Percentiles rank a stretch among this genome's conserved stretches.
phyloP scores from a whole-genome alignment of 2,888 invertebrate species.

The Drosophila silvestris region DNA sequence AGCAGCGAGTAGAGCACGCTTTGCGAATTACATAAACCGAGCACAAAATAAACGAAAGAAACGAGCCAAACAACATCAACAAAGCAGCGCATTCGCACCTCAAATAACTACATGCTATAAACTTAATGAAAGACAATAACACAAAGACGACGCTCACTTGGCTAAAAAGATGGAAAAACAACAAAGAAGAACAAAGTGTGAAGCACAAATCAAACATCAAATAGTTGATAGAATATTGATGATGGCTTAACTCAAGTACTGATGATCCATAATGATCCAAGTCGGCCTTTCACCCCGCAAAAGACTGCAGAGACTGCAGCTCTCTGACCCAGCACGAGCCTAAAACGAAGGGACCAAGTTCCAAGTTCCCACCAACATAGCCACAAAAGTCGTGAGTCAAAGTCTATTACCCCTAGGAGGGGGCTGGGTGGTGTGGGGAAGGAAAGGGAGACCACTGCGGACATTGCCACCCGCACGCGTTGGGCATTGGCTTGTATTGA shows the following conservation, averaged over 20 bases:
- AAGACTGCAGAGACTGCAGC: slow-evolving; percentile 32
- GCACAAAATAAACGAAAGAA: slow-evolving; percentile 35
- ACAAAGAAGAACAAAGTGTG: slow-evolving; percentile 43
- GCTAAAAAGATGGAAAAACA: slow-evolving; percentile 19
- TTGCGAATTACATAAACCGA: slow-evolving; percentile 70
- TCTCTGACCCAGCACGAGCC: slow-evolving; percentile 75
- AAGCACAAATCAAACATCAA: slow-evolving; percentile 67
- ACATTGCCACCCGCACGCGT: slow-evolving; percentile 72
- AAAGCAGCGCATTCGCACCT: slow-evolving; percentile 68
- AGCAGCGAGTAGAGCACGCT: slow-evolving; percentile 65
- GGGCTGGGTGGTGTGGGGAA: not conserved
- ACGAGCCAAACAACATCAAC: slow-evolving; percentile 46
- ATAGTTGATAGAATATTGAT: slow-evolving; percentile 71
- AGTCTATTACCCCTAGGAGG: not conserved
- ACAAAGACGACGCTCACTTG: slow-evolving; percentile 31
- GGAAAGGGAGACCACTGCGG: slow-evolving; percentile 8
- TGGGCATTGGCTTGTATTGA: slow-evolving; percentile 49
- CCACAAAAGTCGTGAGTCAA: slow-evolving; percentile 47
- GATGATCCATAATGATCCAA: slow-evolving; percentile 21
- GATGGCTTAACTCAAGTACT: slow-evolving; percentile 26
- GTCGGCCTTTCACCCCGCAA: slow-evolving; percentile 68
- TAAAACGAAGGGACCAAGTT: slow-evolving; percentile 41
- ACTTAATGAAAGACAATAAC: not conserved
- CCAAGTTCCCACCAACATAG: slow-evolving; percentile 20
- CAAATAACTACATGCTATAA: slow-evolving; percentile 5